Conservation (phyloP, 2,113 vertebrate genomes). For the Narcine bancroftii region DNA sequence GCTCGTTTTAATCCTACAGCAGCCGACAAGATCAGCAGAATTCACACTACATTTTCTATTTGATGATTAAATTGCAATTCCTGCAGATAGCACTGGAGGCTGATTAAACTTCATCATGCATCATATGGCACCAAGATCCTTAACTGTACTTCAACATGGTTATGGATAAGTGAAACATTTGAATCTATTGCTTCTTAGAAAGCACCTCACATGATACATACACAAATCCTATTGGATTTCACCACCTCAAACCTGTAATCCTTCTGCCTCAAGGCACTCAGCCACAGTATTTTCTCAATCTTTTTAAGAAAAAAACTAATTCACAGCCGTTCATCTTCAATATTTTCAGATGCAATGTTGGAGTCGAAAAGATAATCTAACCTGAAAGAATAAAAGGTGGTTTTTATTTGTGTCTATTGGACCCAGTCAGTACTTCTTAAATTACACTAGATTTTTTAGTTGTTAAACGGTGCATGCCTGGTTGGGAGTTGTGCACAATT, state of each 20-base stretch:
- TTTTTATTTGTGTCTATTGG: background rate
- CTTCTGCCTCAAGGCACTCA: background rate
- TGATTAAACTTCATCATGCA: slow-evolving; percentile 27
- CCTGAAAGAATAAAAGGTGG: background rate
- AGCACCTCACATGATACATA: background rate
- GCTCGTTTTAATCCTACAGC: slow-evolving; percentile 33
- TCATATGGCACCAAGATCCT: background rate
- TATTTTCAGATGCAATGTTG: background rate
- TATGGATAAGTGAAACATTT: background rate
- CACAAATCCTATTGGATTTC: background rate
- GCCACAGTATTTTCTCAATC: background rate
- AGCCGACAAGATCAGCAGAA: slow-evolving; percentile 36
- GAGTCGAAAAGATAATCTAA: background rate
- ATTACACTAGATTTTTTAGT: background rate
- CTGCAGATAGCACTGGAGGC: slow-evolving; percentile 30
- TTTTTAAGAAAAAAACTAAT: background rate
- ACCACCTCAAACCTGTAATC: background rate
- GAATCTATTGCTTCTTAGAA: background rate
- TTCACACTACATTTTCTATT: slow-evolving; percentile 37
- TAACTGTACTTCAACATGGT: background rate
- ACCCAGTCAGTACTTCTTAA: background rate
- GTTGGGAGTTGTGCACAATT: background rate
- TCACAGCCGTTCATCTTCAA: background rate
- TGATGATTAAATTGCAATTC: slow-evolving; percentile 30
- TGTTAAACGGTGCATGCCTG: background rate